Percentiles rank a stretch among this genome's conserved stretches.
Evolutionary conservation across 1,140 invertebrate genomes (phyloP).

Genomic region (Hypothenemus hampei): DNA sequence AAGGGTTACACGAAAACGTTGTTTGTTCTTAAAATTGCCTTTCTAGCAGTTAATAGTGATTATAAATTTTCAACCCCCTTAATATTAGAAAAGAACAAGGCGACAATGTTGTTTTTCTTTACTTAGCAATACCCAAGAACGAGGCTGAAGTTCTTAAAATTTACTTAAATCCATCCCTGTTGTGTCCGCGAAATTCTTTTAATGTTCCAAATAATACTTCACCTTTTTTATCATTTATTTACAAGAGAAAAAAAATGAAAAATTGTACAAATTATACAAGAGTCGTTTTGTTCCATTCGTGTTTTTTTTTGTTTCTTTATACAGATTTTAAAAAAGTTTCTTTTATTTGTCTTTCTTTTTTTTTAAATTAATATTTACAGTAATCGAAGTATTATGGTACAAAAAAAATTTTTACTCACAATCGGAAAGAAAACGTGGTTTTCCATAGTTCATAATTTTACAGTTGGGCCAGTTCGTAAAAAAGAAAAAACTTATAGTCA

Average conservation of each 20-base stretch:
- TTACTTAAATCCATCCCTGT: constrained; percentile 11
- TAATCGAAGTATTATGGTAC: constrained; percentile 27
- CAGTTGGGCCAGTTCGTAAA: constrained; percentile 4
- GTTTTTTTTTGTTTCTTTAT: constrained; percentile 12
- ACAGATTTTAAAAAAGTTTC: constrained; percentile 30
- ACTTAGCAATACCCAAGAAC: too few relatives aligned
- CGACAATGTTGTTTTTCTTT: too few relatives aligned
- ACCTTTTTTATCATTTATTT: constrained; percentile 30
- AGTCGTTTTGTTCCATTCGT: constrained; percentile 9
- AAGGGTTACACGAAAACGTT: constrained; percentile 28
- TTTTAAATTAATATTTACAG: constrained; percentile 34
- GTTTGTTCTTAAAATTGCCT: constrained; percentile 21
- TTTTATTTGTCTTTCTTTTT: constrained; percentile 25
- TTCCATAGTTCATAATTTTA: constrained; percentile 20
- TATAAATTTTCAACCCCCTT: background rate
- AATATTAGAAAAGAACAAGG: too few relatives aligned
- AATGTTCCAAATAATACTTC: constrained; percentile 32
- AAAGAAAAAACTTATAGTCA: constrained; percentile 13
- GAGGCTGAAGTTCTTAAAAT: too few relatives aligned
- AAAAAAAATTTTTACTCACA: constrained; percentile 23
- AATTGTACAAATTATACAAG: constrained; percentile 30
- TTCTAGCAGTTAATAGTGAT: constrained; percentile 2
- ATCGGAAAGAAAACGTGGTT: constrained; percentile 25
- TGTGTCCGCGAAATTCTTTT: constrained; percentile 29
- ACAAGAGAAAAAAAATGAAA: constrained; percentile 30